phyloP scores from a whole-genome alignment of 1,140 invertebrate species.

The Meloidogyne hapla region DNA sequence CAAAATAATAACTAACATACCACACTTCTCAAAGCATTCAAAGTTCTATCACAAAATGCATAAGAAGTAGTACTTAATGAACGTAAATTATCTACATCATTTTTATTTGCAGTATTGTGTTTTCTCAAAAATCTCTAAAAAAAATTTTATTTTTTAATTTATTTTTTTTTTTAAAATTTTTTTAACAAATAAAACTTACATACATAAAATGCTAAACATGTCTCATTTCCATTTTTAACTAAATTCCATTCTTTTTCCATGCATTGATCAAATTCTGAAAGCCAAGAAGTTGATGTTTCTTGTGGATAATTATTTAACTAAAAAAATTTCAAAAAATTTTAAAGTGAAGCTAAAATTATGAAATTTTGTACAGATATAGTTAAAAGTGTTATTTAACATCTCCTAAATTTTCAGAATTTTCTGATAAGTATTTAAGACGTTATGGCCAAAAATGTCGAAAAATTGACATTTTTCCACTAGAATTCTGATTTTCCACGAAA shows the following conservation, averaged over 20 bases:
- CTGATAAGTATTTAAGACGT: too few relatives aligned
- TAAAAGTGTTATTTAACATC: too few relatives aligned
- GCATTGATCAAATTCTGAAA: conserved; percentile 51
- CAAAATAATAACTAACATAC: conserved; percentile 34
- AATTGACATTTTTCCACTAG: too few relatives aligned
- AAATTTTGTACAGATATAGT: conserved; percentile 16
- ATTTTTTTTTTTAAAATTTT: not conserved
- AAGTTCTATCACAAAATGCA: conserved; percentile 52
- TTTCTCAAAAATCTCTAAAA: conserved; percentile 35
- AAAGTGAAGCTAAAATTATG: conserved; percentile 7
- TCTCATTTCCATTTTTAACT: conserved; percentile 16
- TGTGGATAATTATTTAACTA: conserved; percentile 14
- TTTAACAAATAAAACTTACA: conserved; percentile 22
- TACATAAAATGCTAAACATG: conserved; percentile 30
- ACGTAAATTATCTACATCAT: conserved; percentile 21
- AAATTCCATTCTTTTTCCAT: conserved; percentile 29
- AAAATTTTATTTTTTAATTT: not conserved
- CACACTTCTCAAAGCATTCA: conserved; percentile 41
- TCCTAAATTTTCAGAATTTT: too few relatives aligned
- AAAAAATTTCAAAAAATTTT: too few relatives aligned
- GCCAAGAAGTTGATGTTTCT: conserved; percentile 42
- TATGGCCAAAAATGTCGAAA: too few relatives aligned
- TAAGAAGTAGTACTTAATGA: conserved; percentile 50
- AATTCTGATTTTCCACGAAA: too few relatives aligned
- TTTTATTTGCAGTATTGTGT: conserved; percentile 35